Evolutionary conservation across 2,888 invertebrate species (phyloP).

Genomic region (Harpalus rufipes): DNA sequence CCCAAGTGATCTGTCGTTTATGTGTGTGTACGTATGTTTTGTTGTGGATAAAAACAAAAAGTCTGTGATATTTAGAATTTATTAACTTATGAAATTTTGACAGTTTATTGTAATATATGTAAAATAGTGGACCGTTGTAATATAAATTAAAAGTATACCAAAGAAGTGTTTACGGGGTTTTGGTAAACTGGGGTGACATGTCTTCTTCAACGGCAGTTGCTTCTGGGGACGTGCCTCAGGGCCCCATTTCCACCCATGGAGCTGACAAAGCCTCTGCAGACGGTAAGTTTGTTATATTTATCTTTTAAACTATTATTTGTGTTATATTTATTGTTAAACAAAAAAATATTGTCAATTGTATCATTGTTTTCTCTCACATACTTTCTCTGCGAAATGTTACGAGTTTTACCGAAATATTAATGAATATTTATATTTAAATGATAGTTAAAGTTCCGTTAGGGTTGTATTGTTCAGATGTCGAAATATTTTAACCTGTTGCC

Average conservation of each 20-base stretch:
- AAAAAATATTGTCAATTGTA: too few species aligned
- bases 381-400: too few species aligned
- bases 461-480: background rate
- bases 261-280: slow-evolving; percentile 61
- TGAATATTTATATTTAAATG: background rate
- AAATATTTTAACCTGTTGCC: background rate
- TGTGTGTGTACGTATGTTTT: slow-evolving; percentile 77
- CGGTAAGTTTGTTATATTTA: slow-evolving; percentile 28
- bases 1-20: slow-evolving; percentile 65
- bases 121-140: slow-evolving; percentile 58
- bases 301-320: background rate
- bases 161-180: slow-evolving; percentile 60
- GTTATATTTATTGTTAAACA: background rate
- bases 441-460: background rate
- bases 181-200: slow-evolving; percentile 45
- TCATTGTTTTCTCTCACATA: too few species aligned
- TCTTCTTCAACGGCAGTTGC: slow-evolving; percentile 57
- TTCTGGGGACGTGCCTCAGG: slow-evolving; percentile 58
- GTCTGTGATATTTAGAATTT: slow-evolving; percentile 81
- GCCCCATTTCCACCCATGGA: slow-evolving; percentile 42
- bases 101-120: slow-evolving; percentile 66
- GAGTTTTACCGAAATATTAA: background rate
- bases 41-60: slow-evolving; percentile 81
- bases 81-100: slow-evolving; percentile 68
- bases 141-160: slow-evolving; percentile 63